Base-by-base conservation (phyloP, 2,113 vertebrate species). In the Machaerirhynchus nigripectus region DNA sequence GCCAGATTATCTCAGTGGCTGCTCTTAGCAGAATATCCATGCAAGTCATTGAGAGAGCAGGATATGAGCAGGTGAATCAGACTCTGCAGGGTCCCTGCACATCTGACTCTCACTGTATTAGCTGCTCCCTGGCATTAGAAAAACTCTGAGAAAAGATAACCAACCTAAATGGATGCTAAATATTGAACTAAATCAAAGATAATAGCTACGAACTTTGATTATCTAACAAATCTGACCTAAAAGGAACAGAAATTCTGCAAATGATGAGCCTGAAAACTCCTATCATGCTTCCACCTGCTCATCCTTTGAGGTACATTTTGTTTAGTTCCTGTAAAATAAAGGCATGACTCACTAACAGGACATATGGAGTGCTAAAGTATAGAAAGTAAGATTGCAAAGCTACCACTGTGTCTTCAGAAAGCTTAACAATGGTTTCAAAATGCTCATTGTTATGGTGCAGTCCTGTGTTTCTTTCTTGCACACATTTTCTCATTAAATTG, bases 41-140 rank as follows among this genome's bases (percentile, higher is more conserved):
- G 30, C 39, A 77, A 90, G 67, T 27, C 37, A 37, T 8, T 46
- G 52, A 80, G 57, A 80, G 17, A 47, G 49, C 42, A 75, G 71
- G 90, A 86, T 76, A 83, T 52, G 50, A 96, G 75, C 37, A 75
- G 53, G 69, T 92, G 77, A 95, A 89, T 82, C 73, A 75, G 40
- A 64, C 52, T 89, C 80, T 81, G 73, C 61, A 87, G 76, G 88
- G 88, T 74, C 59, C 77, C 75, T 57, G 31, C 35, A 46, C 47
- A 5, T 77, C 67, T 84, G 68, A 70, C 28, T 83, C 19, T 81
- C 47, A 46, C 33, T 39, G 18, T 55, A 55, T 73, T 60, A 84
- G 39, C 64, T 78, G 10, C 33, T 81, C 68, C 39, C 85, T 52
- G 50, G 24, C 24, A 52, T 44, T 23, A 90, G 37, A 81, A 92